Conservation (phyloP, 2,113 vertebrate species). For the Brachypteracias leptosomus region DNA sequence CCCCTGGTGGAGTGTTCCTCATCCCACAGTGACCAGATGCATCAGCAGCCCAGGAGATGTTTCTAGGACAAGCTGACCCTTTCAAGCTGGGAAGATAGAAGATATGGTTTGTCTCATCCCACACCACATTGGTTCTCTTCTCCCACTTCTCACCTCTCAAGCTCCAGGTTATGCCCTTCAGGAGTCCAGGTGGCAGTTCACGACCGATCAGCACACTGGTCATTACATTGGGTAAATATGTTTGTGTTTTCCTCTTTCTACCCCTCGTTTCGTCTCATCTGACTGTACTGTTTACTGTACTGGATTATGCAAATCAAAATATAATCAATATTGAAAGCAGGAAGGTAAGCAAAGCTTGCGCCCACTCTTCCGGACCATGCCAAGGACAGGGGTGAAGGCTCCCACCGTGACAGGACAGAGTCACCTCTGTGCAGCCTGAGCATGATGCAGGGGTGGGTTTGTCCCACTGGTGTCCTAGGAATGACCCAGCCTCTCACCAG, state of each 20-base stretch:
- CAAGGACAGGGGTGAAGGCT: background rate
- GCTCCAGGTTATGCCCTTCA: background rate
- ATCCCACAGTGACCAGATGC: fast-evolving
- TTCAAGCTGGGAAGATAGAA: background rate
- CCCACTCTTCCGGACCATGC: background rate
- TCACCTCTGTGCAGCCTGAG: background rate
- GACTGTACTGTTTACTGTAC: slow-evolving; percentile 9
- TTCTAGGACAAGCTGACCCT: background rate
- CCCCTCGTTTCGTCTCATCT: background rate
- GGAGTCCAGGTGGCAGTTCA: background rate
- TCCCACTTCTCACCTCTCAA: background rate
- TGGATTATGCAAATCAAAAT: slow-evolving; percentile 39
- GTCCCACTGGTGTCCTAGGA: background rate
- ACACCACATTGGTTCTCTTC: fast-evolving
- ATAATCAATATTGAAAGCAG: background rate
- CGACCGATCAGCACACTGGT: background rate
- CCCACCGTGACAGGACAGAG: background rate
- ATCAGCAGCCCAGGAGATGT: background rate
- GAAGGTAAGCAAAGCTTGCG: background rate
- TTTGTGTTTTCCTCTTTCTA: background rate
- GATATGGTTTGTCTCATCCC: background rate
- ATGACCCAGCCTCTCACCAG: background rate
- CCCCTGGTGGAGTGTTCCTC: background rate
- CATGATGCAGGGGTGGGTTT: fast-evolving
- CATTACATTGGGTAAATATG: background rate